phyloP scores from a whole-genome alignment of 2,797 vertebrate species.

The Galaxias olidus region DNA sequence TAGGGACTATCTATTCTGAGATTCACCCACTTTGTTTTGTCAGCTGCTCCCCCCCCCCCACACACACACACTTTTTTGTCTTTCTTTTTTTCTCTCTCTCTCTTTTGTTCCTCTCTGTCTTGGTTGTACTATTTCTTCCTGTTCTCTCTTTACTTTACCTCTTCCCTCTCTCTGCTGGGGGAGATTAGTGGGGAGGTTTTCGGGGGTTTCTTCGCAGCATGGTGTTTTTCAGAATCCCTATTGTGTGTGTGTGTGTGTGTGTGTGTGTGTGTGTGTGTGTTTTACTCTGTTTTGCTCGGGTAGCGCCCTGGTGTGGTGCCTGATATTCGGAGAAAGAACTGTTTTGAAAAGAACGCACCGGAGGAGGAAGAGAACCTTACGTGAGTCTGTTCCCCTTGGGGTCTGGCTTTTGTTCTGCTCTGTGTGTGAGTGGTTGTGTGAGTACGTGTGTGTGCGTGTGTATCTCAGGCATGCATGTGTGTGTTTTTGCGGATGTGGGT shows the following conservation, averaged over 20 bases:
- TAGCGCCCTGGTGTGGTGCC: conserved; percentile 30
- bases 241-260: too few relatives aligned
- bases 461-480: too few relatives aligned
- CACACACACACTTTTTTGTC: conserved; percentile 16
- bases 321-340: conserved; percentile 18
- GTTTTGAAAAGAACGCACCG: conserved; percentile 24
- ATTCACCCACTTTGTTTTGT: conserved; percentile 69
- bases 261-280: too few relatives aligned
- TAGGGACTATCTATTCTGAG: conserved; percentile 56
- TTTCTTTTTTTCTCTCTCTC: conserved; percentile 16
- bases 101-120: conserved; percentile 39
- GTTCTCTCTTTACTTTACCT: conserved; percentile 29
- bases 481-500: too few relatives aligned
- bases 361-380: conserved; percentile 21
- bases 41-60: conserved; percentile 61
- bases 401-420: conserved; percentile 25
- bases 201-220: background rate
- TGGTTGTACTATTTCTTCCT: conserved; percentile 31
- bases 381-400: background rate
- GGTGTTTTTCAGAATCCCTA: too few relatives aligned
- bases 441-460: too few relatives aligned
- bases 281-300: conserved; percentile 23
- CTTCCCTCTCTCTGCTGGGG: too few relatives aligned
- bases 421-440: too few relatives aligned
- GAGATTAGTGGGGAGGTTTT: background rate